phyloP scores from a whole-genome alignment of 2,113 vertebrate genomes.

The Oplegnathus fasciatus region DNA sequence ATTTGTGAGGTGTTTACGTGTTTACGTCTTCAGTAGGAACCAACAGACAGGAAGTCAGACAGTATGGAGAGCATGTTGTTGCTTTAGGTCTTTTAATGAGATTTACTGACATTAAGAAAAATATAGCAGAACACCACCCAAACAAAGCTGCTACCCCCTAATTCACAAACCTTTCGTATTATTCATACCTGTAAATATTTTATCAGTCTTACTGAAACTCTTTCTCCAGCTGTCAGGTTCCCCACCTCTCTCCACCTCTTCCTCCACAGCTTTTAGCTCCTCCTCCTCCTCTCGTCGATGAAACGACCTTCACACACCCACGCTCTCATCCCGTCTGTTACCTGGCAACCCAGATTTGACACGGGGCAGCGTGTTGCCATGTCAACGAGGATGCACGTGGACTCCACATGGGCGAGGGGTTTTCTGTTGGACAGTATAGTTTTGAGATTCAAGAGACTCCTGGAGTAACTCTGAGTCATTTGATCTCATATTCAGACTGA shows the following conservation, averaged over 20 bases:
- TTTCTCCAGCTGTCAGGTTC: neutral
- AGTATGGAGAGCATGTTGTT: too few relatives aligned
- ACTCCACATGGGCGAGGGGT: neutral
- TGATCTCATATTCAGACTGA: neutral
- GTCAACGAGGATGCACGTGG: neutral
- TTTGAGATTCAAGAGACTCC: neutral
- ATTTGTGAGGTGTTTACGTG: too few relatives aligned
- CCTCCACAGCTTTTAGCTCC: neutral
- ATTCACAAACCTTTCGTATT: too few relatives aligned
- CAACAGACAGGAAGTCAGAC: too few relatives aligned
- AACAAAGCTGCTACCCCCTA: too few relatives aligned
- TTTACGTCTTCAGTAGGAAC: too few relatives aligned
- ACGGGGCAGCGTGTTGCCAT: slow-evolving; percentile 9
- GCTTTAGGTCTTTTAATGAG: too few relatives aligned
- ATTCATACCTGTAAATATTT: too few relatives aligned
- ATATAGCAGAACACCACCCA: too few relatives aligned
- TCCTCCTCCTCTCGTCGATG: neutral
- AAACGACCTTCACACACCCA: neutral
- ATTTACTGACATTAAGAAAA: too few relatives aligned
- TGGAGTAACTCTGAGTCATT: neutral
- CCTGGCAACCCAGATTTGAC: slow-evolving; percentile 19
- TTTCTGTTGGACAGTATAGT: neutral
- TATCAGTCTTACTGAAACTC: too few relatives aligned
- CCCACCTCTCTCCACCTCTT: neutral
- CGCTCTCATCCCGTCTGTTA: slow-evolving; percentile 14